Evolutionary conservation across 2,113 vertebrate species (phyloP), one percentile per base, ranked within the genome.

Genomic region (Oplegnathus fasciatus): DNA sequence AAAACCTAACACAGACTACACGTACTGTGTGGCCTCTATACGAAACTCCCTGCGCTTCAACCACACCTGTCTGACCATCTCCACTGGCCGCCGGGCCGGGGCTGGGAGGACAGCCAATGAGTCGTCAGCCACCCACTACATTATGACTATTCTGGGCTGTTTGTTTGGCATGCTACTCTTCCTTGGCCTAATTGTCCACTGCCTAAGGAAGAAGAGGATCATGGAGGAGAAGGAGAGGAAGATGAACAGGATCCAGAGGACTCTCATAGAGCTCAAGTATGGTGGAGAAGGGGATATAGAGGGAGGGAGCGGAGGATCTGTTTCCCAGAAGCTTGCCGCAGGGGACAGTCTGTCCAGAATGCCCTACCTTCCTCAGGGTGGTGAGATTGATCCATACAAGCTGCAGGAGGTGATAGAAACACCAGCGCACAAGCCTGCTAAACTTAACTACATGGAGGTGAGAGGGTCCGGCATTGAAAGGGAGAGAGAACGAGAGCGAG

Each of bases 371-470:
- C 97, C 96, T 3, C 95, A 96, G 0, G 88, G 95, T 20, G 92
- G 96, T 0, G 98, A 98, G 67, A 95, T 96, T 0, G 97, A 98
- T 88, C 97, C 96, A 44, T 98, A 98, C 86, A 97, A 97, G 92
- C 94, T 98, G 58, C 97, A 96, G 65, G 98, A 99, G 88, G 95
- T 96, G 75, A 93, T 96, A 0, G 97, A 97, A 85, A 98, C 97
- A 0, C 97, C 98, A 0, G 86, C 79, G 1, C 94, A 94, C 76
- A 98, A 99, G 89, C 93, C 95, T 66, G 91, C 96, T 44, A 99
- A 99, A 90, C 97, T 97, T 3, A 97, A 97, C 94, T 99, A 99
- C 93, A 98, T 99, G 92, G 98, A 99, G 88, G 98, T 99, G 54
- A 96, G 97, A 82, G 97, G 97, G 0, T 97, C 98, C 20, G 96